Evolutionary conservation across 2,797 vertebrate genomes (phyloP).

Genomic region (Harpagifer antarcticus): DNA sequence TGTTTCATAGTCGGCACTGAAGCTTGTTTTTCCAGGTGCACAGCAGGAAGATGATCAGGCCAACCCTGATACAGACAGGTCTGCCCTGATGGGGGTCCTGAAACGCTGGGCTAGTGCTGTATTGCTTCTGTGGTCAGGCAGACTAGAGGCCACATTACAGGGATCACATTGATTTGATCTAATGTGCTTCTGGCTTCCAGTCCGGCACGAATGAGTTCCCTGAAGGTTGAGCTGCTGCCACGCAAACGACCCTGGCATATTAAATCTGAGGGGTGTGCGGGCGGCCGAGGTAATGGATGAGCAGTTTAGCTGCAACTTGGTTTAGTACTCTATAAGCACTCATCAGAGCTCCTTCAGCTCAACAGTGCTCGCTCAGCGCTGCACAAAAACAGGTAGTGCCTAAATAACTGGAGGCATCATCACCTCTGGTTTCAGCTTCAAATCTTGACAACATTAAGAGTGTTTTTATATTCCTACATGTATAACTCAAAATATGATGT

Average conservation of each 20-base stretch:
- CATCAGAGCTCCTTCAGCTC: conserved; percentile 67
- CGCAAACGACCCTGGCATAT: conserved; percentile 83
- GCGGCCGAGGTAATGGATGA: conserved; percentile 77
- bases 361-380: conserved; percentile 62
- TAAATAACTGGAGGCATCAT: conserved; percentile 58
- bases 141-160: conserved; percentile 74
- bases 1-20: conserved; percentile 68
- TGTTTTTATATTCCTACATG: conserved; percentile 34
- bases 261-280: conserved; percentile 75
- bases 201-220: conserved; percentile 78
- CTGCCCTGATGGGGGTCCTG: conserved; percentile 75
- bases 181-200: conserved; percentile 75
- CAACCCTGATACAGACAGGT: conserved; percentile 73
- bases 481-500: conserved; percentile 53
- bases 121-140: conserved; percentile 60
- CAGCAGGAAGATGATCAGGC: conserved; percentile 80
- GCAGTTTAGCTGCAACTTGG: conserved; percentile 71
- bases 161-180: conserved; percentile 82
- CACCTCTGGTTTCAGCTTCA: conserved; percentile 45
- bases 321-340: conserved; percentile 78
- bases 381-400: conserved; percentile 64
- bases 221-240: conserved; percentile 78
- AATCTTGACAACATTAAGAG: conserved; percentile 39
- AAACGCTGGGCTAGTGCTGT: conserved; percentile 57
- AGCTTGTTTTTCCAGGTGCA: conserved; percentile 77